phyloP scores from a whole-genome alignment of 2,797 vertebrate genomes.

The Gobio occitaniae region DNA sequence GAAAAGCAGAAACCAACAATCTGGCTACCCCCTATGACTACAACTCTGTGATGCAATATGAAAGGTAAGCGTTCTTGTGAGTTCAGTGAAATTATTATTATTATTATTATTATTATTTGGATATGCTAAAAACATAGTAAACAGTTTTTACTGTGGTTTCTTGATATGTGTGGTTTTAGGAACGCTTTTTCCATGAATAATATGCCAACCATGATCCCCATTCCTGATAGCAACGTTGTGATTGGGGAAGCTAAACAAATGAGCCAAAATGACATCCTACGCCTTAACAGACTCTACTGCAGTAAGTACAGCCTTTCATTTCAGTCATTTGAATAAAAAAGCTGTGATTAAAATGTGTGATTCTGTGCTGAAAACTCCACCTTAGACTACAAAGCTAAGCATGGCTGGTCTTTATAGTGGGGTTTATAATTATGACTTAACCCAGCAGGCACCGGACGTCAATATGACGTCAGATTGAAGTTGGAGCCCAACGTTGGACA shows the following conservation, averaged over 20 bases:
- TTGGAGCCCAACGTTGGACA: too few species aligned
- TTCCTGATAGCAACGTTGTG: slow-evolving; percentile 66
- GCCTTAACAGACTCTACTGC: slow-evolving; percentile 76
- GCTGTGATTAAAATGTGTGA: not conserved
- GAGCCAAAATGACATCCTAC: slow-evolving; percentile 68
- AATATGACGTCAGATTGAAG: too few species aligned
- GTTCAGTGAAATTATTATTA: not conserved
- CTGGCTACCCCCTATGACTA: slow-evolving; percentile 56
- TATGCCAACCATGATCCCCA: slow-evolving; percentile 73
- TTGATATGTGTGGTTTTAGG: slow-evolving; percentile 26
- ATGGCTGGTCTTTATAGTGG: not conserved
- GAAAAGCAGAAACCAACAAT: slow-evolving; percentile 37
- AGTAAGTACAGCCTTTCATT: slow-evolving; percentile 47
- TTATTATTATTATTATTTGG: not conserved
- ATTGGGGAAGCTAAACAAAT: slow-evolving; percentile 71
- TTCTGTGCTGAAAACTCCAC: not conserved
- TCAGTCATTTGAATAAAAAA: not conserved
- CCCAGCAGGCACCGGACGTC: too few species aligned
- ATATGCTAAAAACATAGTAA: not conserved
- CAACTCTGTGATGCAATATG: slow-evolving; percentile 61
- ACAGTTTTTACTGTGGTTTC: not conserved
- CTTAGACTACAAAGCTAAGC: not conserved
- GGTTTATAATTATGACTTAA: not conserved
- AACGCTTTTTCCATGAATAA: slow-evolving; percentile 73
- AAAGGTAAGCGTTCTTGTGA: slow-evolving; percentile 16